Conservation (phyloP, 2,797 vertebrate species). For the Dryobates pubescens region DNA sequence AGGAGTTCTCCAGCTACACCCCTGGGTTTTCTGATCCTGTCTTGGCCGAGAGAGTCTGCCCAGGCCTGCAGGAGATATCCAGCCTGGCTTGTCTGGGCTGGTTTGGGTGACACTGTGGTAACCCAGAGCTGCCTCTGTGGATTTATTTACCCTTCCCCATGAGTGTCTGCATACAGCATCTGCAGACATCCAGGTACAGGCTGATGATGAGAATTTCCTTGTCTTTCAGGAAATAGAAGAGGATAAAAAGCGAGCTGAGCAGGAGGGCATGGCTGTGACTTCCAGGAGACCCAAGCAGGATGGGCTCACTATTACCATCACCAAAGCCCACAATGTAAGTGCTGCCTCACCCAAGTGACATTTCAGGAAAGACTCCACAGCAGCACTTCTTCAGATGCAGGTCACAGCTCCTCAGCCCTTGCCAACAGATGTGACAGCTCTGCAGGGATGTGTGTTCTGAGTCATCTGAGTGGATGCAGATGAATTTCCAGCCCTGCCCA, state of each 20-base stretch:
- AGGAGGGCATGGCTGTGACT: constrained; percentile 88
- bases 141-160: not conserved
- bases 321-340: constrained; percentile 89
- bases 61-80: not conserved
- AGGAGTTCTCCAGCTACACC: not conserved
- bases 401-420: not conserved
- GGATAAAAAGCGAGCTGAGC: constrained; percentile 92
- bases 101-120: not conserved
- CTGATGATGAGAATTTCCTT: not conserved
- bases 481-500: not conserved
- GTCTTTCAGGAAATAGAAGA: constrained; percentile 94
- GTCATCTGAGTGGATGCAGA: not conserved
- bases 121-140: not conserved
- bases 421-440: not conserved
- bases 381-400: not conserved
- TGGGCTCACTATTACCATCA: constrained; percentile 94
- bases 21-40: not conserved
- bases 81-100: not conserved
- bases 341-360: not conserved
- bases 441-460: not conserved
- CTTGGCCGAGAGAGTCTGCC: not conserved
- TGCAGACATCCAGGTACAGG: not conserved
- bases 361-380: not conserved
- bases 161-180: not conserved
- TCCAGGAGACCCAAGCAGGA: constrained; percentile 85